Evolutionary conservation across 2,888 invertebrate genomes (phyloP).

Genomic region (Chloroclysta siterata): DNA sequence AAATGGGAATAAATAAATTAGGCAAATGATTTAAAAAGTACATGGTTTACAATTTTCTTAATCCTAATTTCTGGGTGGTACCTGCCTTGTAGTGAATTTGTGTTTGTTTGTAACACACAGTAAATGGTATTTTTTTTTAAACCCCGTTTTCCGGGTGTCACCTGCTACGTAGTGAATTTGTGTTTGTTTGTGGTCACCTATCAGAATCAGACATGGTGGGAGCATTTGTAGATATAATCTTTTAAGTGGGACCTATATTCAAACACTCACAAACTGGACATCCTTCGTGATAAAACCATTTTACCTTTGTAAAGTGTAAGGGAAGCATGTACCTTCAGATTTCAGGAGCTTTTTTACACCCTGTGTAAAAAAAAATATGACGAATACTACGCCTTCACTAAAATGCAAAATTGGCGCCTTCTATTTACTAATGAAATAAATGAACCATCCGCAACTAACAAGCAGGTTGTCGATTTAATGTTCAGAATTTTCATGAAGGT

Average conservation of each 20-base stretch:
- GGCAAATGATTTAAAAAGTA: too few species aligned
- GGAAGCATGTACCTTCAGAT: too few species aligned
- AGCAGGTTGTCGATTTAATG: neutral
- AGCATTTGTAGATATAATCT: too few species aligned
- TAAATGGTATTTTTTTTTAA: too few species aligned
- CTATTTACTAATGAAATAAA: neutral
- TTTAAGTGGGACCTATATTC: too few species aligned
- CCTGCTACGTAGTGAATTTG: too few species aligned
- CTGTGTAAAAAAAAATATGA: neutral
- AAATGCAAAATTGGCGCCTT: too few species aligned
- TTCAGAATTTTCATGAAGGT: conserved; percentile 5
- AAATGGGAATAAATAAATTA: too few species aligned
- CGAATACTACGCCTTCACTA: too few species aligned
- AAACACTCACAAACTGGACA: neutral
- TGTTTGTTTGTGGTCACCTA: neutral
- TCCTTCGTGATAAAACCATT: neutral
- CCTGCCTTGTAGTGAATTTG: neutral
- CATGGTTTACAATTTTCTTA: neutral
- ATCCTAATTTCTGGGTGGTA: too few species aligned
- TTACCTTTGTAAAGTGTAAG: neutral
- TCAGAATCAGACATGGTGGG: too few species aligned
- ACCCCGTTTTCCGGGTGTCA: too few species aligned
- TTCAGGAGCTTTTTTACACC: neutral
- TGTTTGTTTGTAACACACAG: neutral
- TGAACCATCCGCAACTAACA: neutral